A percentile compares a stretch with the other conserved stretches of the same genome.
Conservation (phyloP, 2,113 vertebrate species). For the Apodemus speciosus region DNA sequence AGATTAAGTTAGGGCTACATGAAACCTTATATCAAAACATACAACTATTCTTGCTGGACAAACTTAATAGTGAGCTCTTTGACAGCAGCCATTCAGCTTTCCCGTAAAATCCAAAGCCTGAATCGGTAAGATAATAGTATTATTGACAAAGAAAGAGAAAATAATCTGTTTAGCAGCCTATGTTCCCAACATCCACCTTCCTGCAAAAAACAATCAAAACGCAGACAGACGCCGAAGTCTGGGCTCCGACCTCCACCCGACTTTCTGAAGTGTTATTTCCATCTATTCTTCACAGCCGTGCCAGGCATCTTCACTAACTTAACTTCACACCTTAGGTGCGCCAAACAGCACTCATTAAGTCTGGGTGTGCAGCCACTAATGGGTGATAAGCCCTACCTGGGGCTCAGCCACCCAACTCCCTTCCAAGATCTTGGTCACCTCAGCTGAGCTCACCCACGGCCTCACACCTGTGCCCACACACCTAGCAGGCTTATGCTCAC, state of each 20-base stretch:
- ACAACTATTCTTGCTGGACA: background rate
- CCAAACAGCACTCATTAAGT: background rate
- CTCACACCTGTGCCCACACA: constrained; percentile 6
- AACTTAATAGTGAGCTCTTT: background rate
- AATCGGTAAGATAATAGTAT: background rate
- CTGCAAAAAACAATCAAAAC: background rate
- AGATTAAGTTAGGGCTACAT: background rate
- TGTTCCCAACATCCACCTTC: background rate
- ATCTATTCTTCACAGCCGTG: background rate
- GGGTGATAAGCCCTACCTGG: background rate
- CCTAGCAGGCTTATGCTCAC: background rate
- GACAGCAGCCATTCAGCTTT: background rate
- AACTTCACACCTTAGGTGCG: background rate
- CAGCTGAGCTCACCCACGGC: background rate
- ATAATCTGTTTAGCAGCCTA: background rate
- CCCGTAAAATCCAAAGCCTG: background rate
- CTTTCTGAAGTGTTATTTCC: background rate
- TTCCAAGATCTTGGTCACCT: no score
- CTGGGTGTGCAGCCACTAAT: background rate
- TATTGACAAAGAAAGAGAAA: background rate
- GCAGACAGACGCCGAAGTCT: background rate
- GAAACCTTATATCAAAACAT: background rate
- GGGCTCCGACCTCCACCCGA: no score
- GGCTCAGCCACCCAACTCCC: background rate
- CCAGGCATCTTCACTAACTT: background rate